Evolutionary conservation across 1,140 invertebrate species (phyloP).

Genomic region (Euglossa dilemma): DNA sequence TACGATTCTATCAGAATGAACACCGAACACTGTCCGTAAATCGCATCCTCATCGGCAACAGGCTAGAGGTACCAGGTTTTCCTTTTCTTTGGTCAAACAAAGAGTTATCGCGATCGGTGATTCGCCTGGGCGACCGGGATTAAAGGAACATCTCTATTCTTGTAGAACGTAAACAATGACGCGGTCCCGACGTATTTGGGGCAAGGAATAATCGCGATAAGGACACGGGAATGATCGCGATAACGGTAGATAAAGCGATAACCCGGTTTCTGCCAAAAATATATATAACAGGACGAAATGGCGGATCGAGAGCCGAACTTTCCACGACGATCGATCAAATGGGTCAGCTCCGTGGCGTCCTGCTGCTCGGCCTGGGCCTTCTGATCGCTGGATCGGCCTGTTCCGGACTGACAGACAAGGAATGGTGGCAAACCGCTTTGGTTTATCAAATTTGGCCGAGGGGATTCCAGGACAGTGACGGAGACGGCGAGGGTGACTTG

Average conservation of each 20-base stretch:
- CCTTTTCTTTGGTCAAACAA: slow-evolving; percentile 20
- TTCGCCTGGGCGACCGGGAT: neutral
- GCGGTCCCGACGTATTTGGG: neutral
- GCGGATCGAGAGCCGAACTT: too few relatives aligned
- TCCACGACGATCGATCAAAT: neutral
- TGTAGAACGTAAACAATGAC: slow-evolving; percentile 14
- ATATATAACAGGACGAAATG: slow-evolving; percentile 24
- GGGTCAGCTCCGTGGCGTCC: neutral
- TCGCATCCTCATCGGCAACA: neutral
- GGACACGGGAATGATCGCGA: neutral
- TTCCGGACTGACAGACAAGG: slow-evolving; percentile 63
- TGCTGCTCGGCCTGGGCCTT: slow-evolving; percentile 22
- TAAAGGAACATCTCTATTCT: neutral
- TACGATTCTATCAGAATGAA: neutral
- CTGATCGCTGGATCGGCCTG: neutral
- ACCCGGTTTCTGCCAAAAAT: slow-evolving; percentile 17
- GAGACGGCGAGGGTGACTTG: slow-evolving; percentile 89
- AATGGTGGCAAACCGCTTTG: slow-evolving; percentile 89
- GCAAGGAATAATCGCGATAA: slow-evolving; percentile 34
- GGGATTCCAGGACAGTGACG: slow-evolving; percentile 89
- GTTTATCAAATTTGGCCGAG: slow-evolving; percentile 90
- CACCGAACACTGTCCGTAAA: too few relatives aligned
- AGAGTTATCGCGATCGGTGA: neutral
- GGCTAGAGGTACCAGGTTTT: neutral
- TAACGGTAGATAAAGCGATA: slow-evolving; percentile 33